A percentile compares a stretch with the other conserved stretches of the same genome.
Conservation (phyloP, 1,140 invertebrate species). For the Rhizoglyphus robini region DNA sequence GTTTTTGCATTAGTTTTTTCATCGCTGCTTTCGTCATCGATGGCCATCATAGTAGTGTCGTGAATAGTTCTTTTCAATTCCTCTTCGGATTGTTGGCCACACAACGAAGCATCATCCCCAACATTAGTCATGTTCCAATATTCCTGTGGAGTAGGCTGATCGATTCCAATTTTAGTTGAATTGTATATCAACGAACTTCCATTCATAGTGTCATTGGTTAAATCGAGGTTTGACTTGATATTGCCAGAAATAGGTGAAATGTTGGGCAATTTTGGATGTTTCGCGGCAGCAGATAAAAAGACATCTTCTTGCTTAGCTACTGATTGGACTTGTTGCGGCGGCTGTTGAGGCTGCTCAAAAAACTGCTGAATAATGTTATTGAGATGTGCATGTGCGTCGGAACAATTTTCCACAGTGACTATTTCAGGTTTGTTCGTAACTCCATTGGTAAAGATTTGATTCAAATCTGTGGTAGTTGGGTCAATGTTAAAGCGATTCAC, state of each 20-base stretch:
- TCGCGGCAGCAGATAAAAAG: no score
- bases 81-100: no score
- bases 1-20: no score
- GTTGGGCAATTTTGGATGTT: background rate
- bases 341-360: background rate
- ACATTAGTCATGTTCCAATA: no score
- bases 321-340: background rate
- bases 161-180: background rate
- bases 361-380: background rate
- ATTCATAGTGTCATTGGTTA: no score
- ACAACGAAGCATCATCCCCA: no score
- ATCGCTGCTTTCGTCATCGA: no score
- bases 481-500: slow-evolving; percentile 2
- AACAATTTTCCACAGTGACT: background rate
- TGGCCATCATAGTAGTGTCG: no score
- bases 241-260: background rate
- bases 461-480: background rate
- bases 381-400: no score
- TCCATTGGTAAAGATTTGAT: no score
- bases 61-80: no score
- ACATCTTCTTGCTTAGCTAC: background rate
- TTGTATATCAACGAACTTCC: background rate
- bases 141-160: background rate
- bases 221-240: background rate
- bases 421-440: background rate